Evolutionary conservation across 2,797 vertebrate genomes (phyloP).

Genomic region (Labroides dimidiatus): DNA sequence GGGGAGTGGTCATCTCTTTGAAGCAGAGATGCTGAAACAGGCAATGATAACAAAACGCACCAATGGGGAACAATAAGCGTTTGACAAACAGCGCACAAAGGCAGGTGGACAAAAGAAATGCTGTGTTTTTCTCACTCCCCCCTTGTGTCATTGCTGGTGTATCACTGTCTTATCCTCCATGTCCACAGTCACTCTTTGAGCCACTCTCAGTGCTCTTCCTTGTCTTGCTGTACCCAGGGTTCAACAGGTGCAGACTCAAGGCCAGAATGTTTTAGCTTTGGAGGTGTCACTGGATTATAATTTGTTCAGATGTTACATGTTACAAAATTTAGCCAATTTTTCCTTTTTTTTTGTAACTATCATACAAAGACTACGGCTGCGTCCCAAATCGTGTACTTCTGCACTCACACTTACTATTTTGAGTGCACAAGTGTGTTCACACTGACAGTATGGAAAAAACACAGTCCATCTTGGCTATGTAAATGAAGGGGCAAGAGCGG

Average conservation of each 20-base stretch:
- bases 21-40: constrained; percentile 77
- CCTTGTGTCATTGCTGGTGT: constrained; percentile 14
- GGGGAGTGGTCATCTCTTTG: constrained; percentile 59
- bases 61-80: constrained; percentile 59
- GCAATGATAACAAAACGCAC: constrained; percentile 69
- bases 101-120: constrained; percentile 65
- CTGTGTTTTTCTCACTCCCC: constrained; percentile 56
- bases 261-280: constrained; percentile 13
- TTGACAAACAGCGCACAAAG: constrained; percentile 65
- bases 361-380: no score
- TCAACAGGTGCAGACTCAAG: constrained; percentile 9
- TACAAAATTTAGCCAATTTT: background rate
- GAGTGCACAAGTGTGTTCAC: no score
- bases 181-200: constrained; percentile 13
- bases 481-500: no score
- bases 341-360: background rate
- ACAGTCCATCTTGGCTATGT: no score
- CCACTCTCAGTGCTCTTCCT: background rate
- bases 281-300: background rate
- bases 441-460: no score
- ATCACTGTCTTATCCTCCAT: constrained; percentile 44
- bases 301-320: constrained; percentile 20
- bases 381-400: no score
- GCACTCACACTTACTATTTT: no score
- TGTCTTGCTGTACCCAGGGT: constrained; percentile 11